Evolutionary conservation across 2,113 vertebrate genomes (phyloP), one percentile per base, ranked within the genome.

Genomic region (Narcine bancroftii): DNA sequence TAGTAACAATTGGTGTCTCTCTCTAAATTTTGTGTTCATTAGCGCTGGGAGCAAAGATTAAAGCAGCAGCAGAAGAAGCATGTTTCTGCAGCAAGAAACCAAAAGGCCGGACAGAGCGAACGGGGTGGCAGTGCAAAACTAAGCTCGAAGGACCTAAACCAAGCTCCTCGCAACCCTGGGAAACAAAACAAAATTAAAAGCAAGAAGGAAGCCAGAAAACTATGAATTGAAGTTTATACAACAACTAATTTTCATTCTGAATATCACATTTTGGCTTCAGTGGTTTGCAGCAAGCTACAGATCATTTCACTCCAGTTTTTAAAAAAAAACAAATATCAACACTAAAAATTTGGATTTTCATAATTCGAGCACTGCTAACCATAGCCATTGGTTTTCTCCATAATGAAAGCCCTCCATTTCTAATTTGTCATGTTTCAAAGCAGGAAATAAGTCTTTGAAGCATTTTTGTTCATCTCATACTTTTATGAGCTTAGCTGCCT

Each of bases 41-140:
- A 97, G 96, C 95, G 96, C 92, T 97, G 96, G 96, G 96, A 97
- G 92, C 95, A 97, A 93, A 95, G 96, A 83, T 94, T 97, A n/a
- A 65, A 71, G 24, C 96, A 93, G 87, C 96, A 97, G 63, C 95
- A 96, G 45, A 95, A 95, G 92, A 93, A 92, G 56, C 94, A 92
- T 92, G 94, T 93, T 0, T 63, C 89, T 0, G 95, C 93, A n/a
- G 95, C 95, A 76, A 96, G 95, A 94, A 96, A 93, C 92, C 94
- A 93, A 89, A 94, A 95, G 1, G 92, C 94, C 0, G 94, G 95
- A 56, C 96, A 94, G 50, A 93, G 94, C n/a, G 94, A 95, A n/a
- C 95, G 94, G 21, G 96, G 95, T 26, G 94, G 96, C 13, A 60
- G 93, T 5, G 92, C 94, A 0, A 97, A 96, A 65, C 91, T 93